Evolutionary conservation across 2,888 invertebrate species (phyloP), one percentile per base, ranked within the genome.

Genomic region (Zonitis immaculata): DNA sequence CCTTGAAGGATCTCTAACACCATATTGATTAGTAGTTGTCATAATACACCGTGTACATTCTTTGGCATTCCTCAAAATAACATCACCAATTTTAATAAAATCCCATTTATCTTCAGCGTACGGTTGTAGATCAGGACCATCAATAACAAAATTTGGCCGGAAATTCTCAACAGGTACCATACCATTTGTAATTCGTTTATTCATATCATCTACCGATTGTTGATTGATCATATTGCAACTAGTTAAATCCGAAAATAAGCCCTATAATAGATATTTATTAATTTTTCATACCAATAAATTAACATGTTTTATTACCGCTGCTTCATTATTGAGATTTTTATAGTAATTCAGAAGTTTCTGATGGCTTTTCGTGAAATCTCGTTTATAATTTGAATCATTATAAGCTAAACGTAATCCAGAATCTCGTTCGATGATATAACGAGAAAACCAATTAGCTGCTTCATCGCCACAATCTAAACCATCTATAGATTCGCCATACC

Each of bases 391-490:
- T 6, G 60, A 67, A 51, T 74, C 71, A 51, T 74, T 68, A 54
- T 69, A 76, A n/a, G 71, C 74, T 27, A 76, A 54, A 8, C 75
- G 64, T 27, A 73, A 58, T 5, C 73, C 75, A 4, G 60, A 51
- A 47, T 69, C 66, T 47, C 64, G 64, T 44, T 66, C 69, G n/a
- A 69, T 56, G 39, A 74, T 66, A 49, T 73, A 79, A 64, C 72
- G 73, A 3, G 82, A 80, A 56, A 87, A 71, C 86, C 86, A 87
- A 43, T 74, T 69, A 0, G 83, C 79, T 1, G 80, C 81, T 56
- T 79, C 79, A 30, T 82, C 78, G 1, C 86, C 86, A 73, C 85
- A 86, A 70, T 87, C 86, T 51, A 80, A 67, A 32, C 80, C 78
- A 43, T 75, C 66, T 1, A 81, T 69, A 52, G 76, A 73, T 51